These are phyloP conservation scores for Antigone vipio DNA, from an alignment of 2,113 vertebrate genomes.

Conservation along the genomic window DNA sequence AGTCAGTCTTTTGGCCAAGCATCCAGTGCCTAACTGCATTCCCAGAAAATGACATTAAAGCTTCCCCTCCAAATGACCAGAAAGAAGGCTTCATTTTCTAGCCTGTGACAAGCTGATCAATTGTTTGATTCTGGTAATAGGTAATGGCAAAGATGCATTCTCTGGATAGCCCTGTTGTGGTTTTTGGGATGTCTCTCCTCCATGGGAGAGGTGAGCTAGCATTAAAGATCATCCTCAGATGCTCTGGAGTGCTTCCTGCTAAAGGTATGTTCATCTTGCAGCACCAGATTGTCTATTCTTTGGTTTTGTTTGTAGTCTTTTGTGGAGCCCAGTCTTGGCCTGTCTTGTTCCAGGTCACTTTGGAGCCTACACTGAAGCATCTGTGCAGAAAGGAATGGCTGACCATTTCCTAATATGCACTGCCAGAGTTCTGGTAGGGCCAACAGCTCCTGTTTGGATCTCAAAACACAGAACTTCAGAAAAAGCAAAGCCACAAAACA, in stretches of 20 bases:
- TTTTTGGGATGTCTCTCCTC: background rate
- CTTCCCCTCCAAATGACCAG: background rate
- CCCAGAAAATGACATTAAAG: background rate
- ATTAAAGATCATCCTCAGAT: background rate
- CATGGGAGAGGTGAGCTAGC: background rate
- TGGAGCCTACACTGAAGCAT: background rate
- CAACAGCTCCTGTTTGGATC: background rate
- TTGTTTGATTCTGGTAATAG: background rate
- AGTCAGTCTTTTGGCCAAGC: background rate
- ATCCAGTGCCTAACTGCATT: background rate
- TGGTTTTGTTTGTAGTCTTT: background rate
- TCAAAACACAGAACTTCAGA: background rate
- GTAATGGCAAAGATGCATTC: background rate
- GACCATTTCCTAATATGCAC: background rate
- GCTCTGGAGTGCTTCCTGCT: background rate
- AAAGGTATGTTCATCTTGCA: background rate
- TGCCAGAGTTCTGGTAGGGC: background rate
- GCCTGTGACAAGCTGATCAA: background rate
- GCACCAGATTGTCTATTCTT: background rate
- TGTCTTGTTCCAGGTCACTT: background rate
- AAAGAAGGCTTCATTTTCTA: background rate
- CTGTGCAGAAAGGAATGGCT: background rate
- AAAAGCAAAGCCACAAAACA: background rate
- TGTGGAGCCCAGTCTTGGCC: background rate
- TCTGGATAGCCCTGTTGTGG: background rate